Evolutionary conservation across 2,797 vertebrate species (phyloP).

Genomic region (Astyanax mexicanus): DNA sequence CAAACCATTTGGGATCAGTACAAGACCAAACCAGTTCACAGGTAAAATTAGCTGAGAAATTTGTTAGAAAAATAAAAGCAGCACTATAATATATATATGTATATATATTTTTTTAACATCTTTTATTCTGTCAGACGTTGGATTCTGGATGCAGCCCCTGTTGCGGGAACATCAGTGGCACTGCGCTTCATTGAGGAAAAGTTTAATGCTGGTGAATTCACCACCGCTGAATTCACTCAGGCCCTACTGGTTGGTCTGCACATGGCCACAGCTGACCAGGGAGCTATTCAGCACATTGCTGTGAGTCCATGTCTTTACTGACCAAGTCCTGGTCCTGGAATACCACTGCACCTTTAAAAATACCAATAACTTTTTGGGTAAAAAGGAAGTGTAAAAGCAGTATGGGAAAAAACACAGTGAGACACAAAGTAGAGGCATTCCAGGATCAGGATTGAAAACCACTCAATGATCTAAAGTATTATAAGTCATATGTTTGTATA

Average conservation of each 20-base stretch:
- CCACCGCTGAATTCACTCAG: constrained; percentile 72
- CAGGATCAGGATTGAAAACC: no score
- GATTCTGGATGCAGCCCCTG: constrained; percentile 80
- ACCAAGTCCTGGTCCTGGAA: no score
- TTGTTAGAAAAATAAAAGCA: no score
- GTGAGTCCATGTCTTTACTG: constrained; percentile 59
- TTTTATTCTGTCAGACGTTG: constrained; percentile 72
- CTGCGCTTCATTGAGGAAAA: constrained; percentile 82
- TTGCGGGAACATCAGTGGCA: constrained; percentile 74
- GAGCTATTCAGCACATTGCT: constrained; percentile 70
- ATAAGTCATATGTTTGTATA: constrained; percentile 20
- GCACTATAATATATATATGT: no score
- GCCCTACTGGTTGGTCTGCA: constrained; percentile 76
- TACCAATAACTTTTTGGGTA: no score
- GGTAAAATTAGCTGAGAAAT: constrained; percentile 70
- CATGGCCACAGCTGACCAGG: constrained; percentile 74
- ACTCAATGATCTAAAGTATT: no score
- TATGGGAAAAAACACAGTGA: no score
- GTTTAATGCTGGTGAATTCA: constrained; percentile 74
- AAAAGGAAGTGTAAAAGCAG: no score
- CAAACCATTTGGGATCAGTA: constrained; percentile 78
- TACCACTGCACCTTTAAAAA: no score
- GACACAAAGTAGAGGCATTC: no score
- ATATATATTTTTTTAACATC: not conserved
- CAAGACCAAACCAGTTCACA: constrained; percentile 69